A percentile compares a stretch with the other conserved stretches of the same genome.
Evolutionary conservation across 2,113 vertebrate species (phyloP).

Genomic region (Eolophus roseicapilla): DNA sequence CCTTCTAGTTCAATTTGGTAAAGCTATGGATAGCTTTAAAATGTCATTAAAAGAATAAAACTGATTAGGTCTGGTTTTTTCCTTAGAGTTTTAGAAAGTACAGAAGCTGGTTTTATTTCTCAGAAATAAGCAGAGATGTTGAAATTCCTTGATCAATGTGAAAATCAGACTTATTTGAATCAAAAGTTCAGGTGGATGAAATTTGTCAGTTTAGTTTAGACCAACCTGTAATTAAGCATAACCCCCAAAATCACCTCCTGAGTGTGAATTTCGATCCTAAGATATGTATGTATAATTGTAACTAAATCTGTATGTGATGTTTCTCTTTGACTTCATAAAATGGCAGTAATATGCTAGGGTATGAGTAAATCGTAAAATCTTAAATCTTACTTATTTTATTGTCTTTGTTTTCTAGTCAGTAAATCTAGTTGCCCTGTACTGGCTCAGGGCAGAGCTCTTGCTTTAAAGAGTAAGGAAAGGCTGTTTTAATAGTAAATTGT

Average conservation of each 20-base stretch:
- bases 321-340: background rate
- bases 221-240: constrained; percentile 74
- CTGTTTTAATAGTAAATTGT: background rate
- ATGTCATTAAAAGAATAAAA: background rate
- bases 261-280: constrained; percentile 83
- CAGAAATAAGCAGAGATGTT: constrained; percentile 77
- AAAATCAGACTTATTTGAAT: constrained; percentile 74
- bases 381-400: background rate
- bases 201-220: constrained; percentile 80
- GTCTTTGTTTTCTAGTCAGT: background rate
- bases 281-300: constrained; percentile 40
- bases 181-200: constrained; percentile 74
- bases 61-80: background rate
- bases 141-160: constrained; percentile 73
- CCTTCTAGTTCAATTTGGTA: background rate
- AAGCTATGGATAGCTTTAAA: background rate
- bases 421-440: background rate
- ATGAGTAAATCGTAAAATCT: background rate
- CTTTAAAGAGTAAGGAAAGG: background rate
- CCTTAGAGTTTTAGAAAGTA: constrained; percentile 62
- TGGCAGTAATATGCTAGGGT: background rate
- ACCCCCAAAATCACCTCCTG: constrained; percentile 70
- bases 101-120: constrained; percentile 64
- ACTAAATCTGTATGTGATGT: background rate
- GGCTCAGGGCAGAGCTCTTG: background rate